Percentiles rank a stretch among this genome's conserved stretches.
phyloP scores from a whole-genome alignment of 2,113 vertebrate genomes.

The Dascyllus trimaculatus region DNA sequence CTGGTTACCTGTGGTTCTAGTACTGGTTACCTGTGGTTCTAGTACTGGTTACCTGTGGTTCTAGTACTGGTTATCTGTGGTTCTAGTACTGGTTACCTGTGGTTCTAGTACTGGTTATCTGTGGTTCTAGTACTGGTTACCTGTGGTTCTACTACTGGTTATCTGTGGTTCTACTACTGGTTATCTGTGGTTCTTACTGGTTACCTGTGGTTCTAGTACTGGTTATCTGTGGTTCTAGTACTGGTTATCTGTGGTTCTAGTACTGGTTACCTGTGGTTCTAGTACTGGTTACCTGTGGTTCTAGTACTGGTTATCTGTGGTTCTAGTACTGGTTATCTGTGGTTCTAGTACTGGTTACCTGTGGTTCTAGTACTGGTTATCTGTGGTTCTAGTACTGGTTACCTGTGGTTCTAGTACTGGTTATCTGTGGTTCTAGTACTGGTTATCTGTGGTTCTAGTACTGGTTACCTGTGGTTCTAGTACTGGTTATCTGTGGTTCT shows the following conservation, averaged over 20 bases:
- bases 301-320: too few relatives aligned
- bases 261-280: neutral
- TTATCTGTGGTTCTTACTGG: neutral
- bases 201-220: neutral
- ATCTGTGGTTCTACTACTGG: neutral
- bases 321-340: too few relatives aligned
- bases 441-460: too few relatives aligned
- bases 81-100: too few relatives aligned
- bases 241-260: neutral
- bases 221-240: neutral
- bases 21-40: neutral
- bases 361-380: too few relatives aligned
- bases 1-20: neutral
- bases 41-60: neutral
- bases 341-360: too few relatives aligned
- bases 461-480: too few relatives aligned
- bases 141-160: neutral
- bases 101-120: too few relatives aligned
- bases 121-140: neutral
- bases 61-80: too few relatives aligned
- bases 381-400: neutral
- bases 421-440: neutral
- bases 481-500: too few relatives aligned
- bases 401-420: neutral
- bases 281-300: constrained; percentile 51